These are phyloP conservation scores for Apogon hyalosoma DNA, from an alignment of 2,797 vertebrate species.

Conservation along the genomic window DNA sequence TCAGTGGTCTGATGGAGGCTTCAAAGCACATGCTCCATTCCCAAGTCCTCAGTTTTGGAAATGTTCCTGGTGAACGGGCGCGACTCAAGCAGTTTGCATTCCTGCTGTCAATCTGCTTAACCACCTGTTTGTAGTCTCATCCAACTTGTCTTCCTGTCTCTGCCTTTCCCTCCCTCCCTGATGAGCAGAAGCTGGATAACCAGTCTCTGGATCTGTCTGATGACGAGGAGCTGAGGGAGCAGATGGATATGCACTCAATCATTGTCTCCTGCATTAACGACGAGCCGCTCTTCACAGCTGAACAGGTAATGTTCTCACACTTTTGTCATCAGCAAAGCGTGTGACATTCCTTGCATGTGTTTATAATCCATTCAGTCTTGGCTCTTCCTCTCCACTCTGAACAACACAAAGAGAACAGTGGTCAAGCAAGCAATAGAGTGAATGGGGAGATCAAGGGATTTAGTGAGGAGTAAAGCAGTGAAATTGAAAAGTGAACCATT, in stretches of 20 bases:
- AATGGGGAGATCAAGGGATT: too few species aligned
- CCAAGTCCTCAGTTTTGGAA: neutral
- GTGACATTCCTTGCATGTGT: too few species aligned
- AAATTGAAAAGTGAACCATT: too few species aligned
- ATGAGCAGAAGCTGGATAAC: constrained; percentile 83
- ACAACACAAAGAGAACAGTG: too few species aligned
- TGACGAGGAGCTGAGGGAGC: constrained; percentile 96
- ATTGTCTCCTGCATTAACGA: constrained; percentile 95
- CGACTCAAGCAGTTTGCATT: constrained; percentile 7
- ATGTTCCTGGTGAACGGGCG: neutral
- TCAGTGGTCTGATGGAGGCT: neutral
- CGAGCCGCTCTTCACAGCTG: constrained; percentile 96
- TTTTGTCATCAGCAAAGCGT: neutral
- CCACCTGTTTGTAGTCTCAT: constrained; percentile 29
- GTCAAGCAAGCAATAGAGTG: too few species aligned
- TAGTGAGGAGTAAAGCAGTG: too few species aligned
- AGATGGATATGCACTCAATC: constrained; percentile 98
- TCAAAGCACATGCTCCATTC: neutral
- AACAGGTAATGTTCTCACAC: constrained; percentile 86
- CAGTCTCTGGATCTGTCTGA: constrained; percentile 93
- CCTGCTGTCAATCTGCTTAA: constrained; percentile 26
- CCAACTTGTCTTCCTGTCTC: constrained; percentile 4
- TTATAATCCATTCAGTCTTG: too few species aligned
- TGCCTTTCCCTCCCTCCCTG: neutral
- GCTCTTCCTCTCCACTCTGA: too few species aligned